Percentiles rank a stretch among this genome's conserved stretches.
phyloP scores from a whole-genome alignment of 2,113 vertebrate species.

The Cyprinus carpio region DNA sequence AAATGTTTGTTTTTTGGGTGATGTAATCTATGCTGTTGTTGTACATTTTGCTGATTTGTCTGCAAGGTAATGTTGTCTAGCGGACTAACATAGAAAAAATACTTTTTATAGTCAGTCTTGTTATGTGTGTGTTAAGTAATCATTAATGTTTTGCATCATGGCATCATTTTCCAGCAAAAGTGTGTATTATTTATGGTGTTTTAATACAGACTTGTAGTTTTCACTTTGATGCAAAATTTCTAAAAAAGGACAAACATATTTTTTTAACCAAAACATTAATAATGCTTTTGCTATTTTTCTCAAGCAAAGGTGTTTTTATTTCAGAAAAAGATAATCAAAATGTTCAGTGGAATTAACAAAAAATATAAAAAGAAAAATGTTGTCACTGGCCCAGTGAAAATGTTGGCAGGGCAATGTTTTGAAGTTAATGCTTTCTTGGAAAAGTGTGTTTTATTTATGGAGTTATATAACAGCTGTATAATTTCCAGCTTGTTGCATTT shows the following conservation, averaged over 20 bases:
- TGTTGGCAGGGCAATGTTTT: too few relatives aligned
- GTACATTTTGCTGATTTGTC: background rate
- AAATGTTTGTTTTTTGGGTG: background rate
- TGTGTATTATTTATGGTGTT: background rate
- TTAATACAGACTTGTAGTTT: background rate
- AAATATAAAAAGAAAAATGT: too few relatives aligned
- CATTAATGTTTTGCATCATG: too few relatives aligned
- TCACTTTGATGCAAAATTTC: background rate
- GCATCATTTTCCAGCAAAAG: too few relatives aligned
- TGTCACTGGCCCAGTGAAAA: too few relatives aligned
- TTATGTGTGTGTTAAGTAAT: background rate
- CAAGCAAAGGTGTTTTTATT: background rate
- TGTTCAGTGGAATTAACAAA: too few relatives aligned
- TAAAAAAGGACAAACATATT: background rate
- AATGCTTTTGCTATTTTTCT: background rate
- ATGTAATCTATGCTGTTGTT: background rate
- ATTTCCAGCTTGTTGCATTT: background rate
- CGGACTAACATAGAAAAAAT: background rate
- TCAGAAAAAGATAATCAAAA: background rate
- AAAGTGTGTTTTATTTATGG: too few relatives aligned
- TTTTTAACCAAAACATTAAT: background rate
- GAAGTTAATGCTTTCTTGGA: too few relatives aligned
- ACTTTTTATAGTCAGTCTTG: background rate
- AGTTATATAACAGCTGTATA: background rate
- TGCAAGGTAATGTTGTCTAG: background rate